phyloP scores from a whole-genome alignment of 2,888 invertebrate species.

The Mycalesis mineus region DNA sequence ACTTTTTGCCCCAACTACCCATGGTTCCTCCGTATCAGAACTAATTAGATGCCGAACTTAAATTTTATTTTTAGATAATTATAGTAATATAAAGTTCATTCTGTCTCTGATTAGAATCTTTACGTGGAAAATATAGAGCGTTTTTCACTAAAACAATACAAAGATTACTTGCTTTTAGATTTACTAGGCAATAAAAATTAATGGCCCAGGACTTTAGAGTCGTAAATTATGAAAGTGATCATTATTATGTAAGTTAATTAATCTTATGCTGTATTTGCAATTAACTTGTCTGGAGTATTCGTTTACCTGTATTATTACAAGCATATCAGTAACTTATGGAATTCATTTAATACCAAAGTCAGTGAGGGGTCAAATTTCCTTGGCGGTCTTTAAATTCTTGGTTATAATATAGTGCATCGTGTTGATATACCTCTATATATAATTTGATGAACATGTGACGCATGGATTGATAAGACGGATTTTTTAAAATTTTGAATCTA shows the following conservation, averaged over 20 bases:
- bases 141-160: slow-evolving; percentile 23
- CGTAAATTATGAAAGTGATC: slow-evolving; percentile 28
- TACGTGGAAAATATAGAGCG: slow-evolving; percentile 14
- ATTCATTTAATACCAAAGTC: background rate
- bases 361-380: background rate
- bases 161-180: slow-evolving; percentile 18
- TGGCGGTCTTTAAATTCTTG: background rate
- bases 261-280: slow-evolving; percentile 21
- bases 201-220: slow-evolving; percentile 21
- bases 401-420: too few relatives aligned
- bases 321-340: background rate
- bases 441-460: too few relatives aligned
- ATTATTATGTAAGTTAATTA: slow-evolving; percentile 28
- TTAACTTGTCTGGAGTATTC: slow-evolving; percentile 15
- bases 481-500: too few relatives aligned
- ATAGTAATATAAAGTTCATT: slow-evolving; percentile 16
- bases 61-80: slow-evolving; percentile 21
- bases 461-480: too few relatives aligned
- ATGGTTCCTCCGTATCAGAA: slow-evolving; percentile 16
- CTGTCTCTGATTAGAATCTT: slow-evolving; percentile 22
- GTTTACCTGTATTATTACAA: background rate
- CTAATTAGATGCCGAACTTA: slow-evolving; percentile 18
- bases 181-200: slow-evolving; percentile 30
- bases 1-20: slow-evolving; percentile 3
- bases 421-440: background rate